Conservation (phyloP, 2,797 vertebrate genomes). For the Halcyon smyrnensis region DNA sequence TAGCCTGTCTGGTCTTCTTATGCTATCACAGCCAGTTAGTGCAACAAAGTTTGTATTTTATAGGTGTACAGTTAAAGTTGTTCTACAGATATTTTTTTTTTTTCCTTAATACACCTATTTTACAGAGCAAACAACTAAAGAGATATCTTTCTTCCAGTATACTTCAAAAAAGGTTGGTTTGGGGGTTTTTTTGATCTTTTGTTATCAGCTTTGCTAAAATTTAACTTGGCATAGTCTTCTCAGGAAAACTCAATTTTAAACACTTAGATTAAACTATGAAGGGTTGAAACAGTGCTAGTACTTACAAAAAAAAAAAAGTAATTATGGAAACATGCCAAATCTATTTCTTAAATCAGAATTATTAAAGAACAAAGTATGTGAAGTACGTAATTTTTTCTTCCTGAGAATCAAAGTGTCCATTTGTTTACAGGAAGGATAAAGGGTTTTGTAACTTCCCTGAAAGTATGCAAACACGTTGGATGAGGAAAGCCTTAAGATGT, state of each 20-base stretch:
- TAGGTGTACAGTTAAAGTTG: background rate
- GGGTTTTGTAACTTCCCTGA: background rate
- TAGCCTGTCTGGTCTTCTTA: background rate
- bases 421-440: background rate
- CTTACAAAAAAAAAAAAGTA: background rate
- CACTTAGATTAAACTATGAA: background rate
- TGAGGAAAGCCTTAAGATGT: background rate
- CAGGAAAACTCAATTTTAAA: background rate
- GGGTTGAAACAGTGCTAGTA: background rate
- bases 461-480: background rate
- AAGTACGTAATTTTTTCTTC: background rate
- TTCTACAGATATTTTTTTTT: background rate
- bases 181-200: background rate
- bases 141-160: background rate
- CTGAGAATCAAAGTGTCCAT: background rate
- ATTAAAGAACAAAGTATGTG: background rate
- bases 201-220: background rate
- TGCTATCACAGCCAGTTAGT: background rate
- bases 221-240: background rate
- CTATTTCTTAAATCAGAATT: background rate
- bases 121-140: background rate
- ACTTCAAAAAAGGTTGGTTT: background rate
- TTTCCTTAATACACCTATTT: background rate
- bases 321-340: background rate
- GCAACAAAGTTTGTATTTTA: background rate